These are phyloP conservation scores for Struthio camelus DNA, from an alignment of 2,113 vertebrate species.

Conservation along the genomic window DNA sequence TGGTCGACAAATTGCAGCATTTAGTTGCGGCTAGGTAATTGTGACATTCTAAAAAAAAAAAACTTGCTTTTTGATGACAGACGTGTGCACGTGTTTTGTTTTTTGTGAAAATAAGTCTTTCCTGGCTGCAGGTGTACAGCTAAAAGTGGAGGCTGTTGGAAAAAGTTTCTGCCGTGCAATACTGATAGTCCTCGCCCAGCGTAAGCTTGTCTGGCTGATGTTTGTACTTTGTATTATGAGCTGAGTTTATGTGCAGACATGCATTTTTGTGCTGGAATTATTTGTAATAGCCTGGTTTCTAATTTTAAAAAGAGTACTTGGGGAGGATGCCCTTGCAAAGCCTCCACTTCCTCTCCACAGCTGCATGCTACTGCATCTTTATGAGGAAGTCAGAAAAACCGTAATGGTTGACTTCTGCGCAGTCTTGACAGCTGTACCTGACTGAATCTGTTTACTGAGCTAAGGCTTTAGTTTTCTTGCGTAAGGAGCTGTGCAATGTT, in stretches of 20 bases:
- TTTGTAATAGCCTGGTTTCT: slow-evolving; percentile 17
- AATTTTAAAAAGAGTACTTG: neutral
- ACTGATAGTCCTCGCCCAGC: neutral
- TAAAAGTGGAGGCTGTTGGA: neutral
- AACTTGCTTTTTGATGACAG: neutral
- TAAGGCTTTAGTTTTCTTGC: neutral
- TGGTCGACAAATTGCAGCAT: slow-evolving; percentile 50
- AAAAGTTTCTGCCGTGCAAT: neutral
- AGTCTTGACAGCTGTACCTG: neutral
- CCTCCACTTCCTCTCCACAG: neutral
- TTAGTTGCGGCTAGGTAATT: slow-evolving; percentile 49
- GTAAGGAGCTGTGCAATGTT: neutral
- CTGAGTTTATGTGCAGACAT: fast-evolving
- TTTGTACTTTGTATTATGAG: neutral
- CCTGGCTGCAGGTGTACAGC: neutral
- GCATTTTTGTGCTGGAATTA: neutral
- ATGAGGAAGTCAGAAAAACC: slow-evolving; percentile 52
- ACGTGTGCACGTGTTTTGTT: slow-evolving; percentile 33
- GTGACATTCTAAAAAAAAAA: neutral
- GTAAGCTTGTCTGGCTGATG: neutral
- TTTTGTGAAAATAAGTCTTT: neutral
- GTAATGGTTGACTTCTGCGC: neutral
- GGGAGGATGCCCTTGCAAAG: neutral
- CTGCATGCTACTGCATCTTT: neutral
- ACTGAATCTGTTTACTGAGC: neutral